Conservation (phyloP, 2,888 invertebrate genomes). For the Flexamia atlantica region DNA sequence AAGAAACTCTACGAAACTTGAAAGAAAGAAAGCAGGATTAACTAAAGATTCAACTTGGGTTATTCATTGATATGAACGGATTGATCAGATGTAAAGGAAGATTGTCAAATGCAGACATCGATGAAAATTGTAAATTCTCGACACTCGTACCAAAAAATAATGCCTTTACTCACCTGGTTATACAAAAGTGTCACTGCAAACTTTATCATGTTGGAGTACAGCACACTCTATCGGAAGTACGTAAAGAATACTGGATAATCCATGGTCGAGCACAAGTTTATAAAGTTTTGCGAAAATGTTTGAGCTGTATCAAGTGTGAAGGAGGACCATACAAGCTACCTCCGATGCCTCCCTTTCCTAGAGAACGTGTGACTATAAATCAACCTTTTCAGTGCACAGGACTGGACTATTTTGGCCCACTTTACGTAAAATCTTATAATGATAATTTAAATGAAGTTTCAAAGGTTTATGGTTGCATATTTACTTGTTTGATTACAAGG, state of each 20-base stretch:
- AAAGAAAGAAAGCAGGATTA: constrained; percentile 16
- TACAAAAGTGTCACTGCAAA: constrained; percentile 47
- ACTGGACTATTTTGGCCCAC: constrained; percentile 60
- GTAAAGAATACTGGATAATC: constrained; percentile 50
- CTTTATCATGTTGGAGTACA: constrained; percentile 43
- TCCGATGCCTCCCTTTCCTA: constrained; percentile 49
- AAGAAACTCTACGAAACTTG: constrained; percentile 2
- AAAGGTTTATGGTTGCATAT: background rate
- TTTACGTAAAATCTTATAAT: background rate
- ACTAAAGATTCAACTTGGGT: constrained; percentile 8
- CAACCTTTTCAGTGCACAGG: constrained; percentile 59
- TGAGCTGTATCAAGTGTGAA: constrained; percentile 17
- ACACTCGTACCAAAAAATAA: constrained; percentile 48
- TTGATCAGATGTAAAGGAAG: constrained; percentile 49
- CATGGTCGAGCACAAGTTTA: constrained; percentile 12
- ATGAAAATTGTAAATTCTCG: constrained; percentile 48
- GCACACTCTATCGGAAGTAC: constrained; percentile 41
- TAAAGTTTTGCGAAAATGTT: constrained; percentile 29
- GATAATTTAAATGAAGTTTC: background rate
- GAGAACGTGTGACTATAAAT: constrained; percentile 22
- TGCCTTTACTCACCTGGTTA: constrained; percentile 8
- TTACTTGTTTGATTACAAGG: background rate
- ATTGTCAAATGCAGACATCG: constrained; percentile 45
- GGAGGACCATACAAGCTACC: constrained; percentile 53
- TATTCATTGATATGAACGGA: constrained; percentile 49